Evolutionary conservation across 1,140 invertebrate species (phyloP).

Genomic region (Gonioctena quinquepunctata): DNA sequence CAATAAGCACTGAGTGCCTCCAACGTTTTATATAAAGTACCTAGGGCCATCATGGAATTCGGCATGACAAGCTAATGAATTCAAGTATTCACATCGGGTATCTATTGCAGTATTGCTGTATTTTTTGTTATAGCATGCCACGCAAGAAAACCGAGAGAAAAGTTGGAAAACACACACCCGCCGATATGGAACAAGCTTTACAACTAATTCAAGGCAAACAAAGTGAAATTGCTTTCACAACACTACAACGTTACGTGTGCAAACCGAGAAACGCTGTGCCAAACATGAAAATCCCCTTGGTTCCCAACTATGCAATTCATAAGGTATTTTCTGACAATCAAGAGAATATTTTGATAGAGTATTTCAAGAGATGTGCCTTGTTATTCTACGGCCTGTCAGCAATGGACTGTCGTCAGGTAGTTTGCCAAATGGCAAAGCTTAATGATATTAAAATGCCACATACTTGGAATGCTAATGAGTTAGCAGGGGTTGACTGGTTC

Average conservation of each 20-base stretch:
- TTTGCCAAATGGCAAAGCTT: conserved; percentile 51
- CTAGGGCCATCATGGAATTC: too few species aligned
- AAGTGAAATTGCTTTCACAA: neutral
- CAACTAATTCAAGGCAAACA: neutral
- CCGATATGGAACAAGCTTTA: neutral
- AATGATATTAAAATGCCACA: conserved; percentile 47
- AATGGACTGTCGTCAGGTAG: conserved; percentile 46
- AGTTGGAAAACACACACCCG: neutral
- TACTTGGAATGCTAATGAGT: conserved; percentile 45
- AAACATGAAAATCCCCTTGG: neutral
- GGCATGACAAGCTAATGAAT: too few species aligned
- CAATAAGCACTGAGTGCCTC: neutral
- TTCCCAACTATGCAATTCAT: neutral
- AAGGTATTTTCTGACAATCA: neutral
- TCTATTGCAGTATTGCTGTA: too few species aligned
- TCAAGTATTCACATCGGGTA: too few species aligned
- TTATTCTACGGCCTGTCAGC: conserved; percentile 45
- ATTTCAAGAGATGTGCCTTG: neutral
- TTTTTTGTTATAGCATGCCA: neutral
- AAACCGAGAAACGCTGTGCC: neutral
- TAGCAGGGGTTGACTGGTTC: conserved; percentile 53
- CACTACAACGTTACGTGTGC: neutral
- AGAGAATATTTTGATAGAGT: neutral
- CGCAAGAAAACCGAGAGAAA: neutral
- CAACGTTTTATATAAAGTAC: neutral